Evolutionary conservation across 2,113 vertebrate genomes (phyloP), one percentile per base, ranked within the genome.

Genomic region (Plecturocebus donacophilus): DNA sequence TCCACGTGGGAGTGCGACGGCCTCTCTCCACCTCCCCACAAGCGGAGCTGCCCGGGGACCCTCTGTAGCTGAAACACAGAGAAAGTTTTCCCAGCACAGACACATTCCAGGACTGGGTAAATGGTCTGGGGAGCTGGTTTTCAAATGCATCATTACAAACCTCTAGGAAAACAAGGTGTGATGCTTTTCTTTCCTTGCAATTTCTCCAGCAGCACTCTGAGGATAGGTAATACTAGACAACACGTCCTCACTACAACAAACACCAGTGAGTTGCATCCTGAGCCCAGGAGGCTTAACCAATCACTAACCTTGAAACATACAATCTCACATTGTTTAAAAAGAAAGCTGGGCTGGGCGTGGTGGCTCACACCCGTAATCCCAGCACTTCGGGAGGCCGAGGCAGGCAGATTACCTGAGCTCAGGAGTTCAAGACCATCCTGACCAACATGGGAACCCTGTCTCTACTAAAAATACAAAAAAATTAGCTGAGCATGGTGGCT

Each of bases 1-100:
- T 40, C 38, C 11, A 6, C 6, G 0, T 4, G 27, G 0, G n/a
- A 4, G 6, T 47, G 66, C 9, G 42, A 9, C 0, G 2, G 56
- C 19, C 21, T 14, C 14, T 6, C 21, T 5, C 25, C 2, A 3
- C 14, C 47, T 27, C 13, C 54, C 64, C 68, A 32, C 12, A 17
- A 54, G 11, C 0, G 19, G 11, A 27, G 30, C 3, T 20, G 12
- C n/a, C 56, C 1, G 0, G 27, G 54, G 42, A 35, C 61, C 20
- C 17, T 27, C 35, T 20, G 52, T 3, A 11, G 19, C 64, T 3
- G 2, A 1, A 6, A 49, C 42, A 27, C 23, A 20, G 38, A 45
- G 38, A 8, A 49, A 17, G 14, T 11, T 6, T 71, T 47, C 20
- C 1, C 2, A 17, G 61, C 10, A 21, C 30, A 6, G 32, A 21